Evolutionary conservation across 92 coral and sea anemone species (phyloP).

Genomic region (Phymanthus crucifer): DNA sequence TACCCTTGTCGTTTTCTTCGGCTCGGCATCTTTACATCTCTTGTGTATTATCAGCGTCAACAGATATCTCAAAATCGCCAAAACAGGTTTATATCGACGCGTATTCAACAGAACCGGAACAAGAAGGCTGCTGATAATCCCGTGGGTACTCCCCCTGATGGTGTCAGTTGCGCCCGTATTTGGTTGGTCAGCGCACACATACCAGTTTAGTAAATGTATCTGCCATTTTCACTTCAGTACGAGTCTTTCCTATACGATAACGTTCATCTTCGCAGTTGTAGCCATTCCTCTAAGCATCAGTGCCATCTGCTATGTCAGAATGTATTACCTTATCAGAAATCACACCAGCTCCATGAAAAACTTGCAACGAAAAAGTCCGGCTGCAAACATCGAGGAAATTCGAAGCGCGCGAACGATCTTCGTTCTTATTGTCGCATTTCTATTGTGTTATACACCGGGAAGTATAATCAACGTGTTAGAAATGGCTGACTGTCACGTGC

Average conservation of each 20-base stretch:
- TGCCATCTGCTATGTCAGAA: constrained; percentile 47
- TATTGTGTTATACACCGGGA: constrained; percentile 63
- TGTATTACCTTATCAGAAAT: constrained; percentile 48
- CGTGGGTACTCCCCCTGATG: constrained; percentile 59
- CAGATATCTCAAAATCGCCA: constrained; percentile 60
- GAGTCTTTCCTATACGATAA: constrained; percentile 55
- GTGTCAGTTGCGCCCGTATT: constrained; percentile 61
- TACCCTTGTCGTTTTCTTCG: constrained; percentile 52
- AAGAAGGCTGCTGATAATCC: constrained; percentile 31
- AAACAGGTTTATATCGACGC: constrained; percentile 41
- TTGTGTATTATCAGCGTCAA: constrained; percentile 64
- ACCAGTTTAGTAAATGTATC: constrained; percentile 61
- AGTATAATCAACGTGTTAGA: constrained; percentile 63
- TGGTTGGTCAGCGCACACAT: constrained; percentile 72
- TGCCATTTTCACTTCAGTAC: constrained; percentile 68
- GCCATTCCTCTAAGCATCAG: constrained; percentile 43
- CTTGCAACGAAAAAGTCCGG: constrained; percentile 23
- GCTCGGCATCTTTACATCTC: constrained; percentile 46
- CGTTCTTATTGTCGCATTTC: constrained; percentile 50
- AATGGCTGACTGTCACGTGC: constrained; percentile 45
- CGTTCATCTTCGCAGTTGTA: constrained; percentile 45
- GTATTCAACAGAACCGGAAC: constrained; percentile 45
- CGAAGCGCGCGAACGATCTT: constrained; percentile 58
- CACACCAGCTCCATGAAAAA: constrained; percentile 40
- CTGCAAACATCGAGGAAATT: constrained; percentile 57